A percentile compares a stretch with the other conserved stretches of the same genome.
Evolutionary conservation across 35 echinoderm and acorn worm species (phyloP).

Genomic region (Patiria miniata): DNA sequence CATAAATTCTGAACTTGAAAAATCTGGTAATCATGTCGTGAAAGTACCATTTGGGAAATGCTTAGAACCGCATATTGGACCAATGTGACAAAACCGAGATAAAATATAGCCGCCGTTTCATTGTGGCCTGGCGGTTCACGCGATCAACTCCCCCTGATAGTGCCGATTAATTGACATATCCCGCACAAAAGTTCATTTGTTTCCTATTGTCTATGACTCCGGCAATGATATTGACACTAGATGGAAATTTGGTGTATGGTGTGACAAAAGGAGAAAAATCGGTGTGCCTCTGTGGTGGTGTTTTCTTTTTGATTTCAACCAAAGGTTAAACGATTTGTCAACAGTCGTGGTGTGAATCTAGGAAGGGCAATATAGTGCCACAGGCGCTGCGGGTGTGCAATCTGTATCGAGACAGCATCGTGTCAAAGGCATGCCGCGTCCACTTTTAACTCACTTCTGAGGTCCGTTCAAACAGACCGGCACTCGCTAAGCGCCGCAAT

Average conservation of each 20-base stretch:
- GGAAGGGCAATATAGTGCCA: neutral
- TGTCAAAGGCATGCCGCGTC: slow-evolving; percentile 13
- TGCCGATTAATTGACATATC: neutral
- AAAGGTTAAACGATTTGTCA: slow-evolving; percentile 25
- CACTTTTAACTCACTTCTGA: neutral
- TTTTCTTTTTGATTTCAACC: neutral
- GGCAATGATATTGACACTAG: slow-evolving; percentile 9
- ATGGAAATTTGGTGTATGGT: neutral
- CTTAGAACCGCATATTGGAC: too few species aligned
- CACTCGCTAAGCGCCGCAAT: neutral
- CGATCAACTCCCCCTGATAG: neutral
- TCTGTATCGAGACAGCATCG: slow-evolving; percentile 1
- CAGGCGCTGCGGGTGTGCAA: too few species aligned
- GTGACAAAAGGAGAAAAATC: neutral
- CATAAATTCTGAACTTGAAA: too few species aligned
- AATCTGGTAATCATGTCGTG: too few species aligned
- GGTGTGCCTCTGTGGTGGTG: neutral
- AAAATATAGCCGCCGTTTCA: too few species aligned
- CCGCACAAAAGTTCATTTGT: neutral
- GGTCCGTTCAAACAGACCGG: slow-evolving; percentile 2
- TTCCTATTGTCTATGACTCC: neutral
- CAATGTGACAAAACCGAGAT: too few species aligned
- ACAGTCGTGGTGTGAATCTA: neutral
- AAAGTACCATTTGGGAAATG: too few species aligned
- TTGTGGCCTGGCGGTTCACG: neutral